Evolutionary conservation across 2,113 vertebrate species (phyloP).

Genomic region (Puntigrus tetrazona): DNA sequence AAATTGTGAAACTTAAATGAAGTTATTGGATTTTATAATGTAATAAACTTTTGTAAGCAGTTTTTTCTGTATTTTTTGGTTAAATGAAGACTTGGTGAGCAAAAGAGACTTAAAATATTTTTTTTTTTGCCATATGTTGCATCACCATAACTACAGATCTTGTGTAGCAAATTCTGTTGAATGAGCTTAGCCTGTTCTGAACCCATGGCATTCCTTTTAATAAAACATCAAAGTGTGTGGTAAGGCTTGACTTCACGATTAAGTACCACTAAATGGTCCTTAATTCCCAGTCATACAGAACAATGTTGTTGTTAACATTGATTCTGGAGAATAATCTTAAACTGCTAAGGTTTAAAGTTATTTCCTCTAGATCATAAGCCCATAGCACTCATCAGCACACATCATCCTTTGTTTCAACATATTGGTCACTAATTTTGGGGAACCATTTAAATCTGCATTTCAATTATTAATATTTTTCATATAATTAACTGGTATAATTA

Average conservation of each 20-base stretch:
- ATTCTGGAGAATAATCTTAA: slow-evolving; percentile 48
- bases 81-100: neutral
- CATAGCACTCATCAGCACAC: slow-evolving; percentile 52
- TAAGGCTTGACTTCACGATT: slow-evolving; percentile 24
- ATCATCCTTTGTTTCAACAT: slow-evolving; percentile 57
- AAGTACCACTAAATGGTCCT: slow-evolving; percentile 33
- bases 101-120: neutral
- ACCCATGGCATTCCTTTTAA: slow-evolving; percentile 5
- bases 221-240: slow-evolving; percentile 23
- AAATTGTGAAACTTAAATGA: neutral
- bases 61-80: neutral
- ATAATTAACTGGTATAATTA: neutral
- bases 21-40: neutral
- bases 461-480: neutral
- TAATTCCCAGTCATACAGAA: slow-evolving; percentile 43
- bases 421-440: slow-evolving; percentile 34
- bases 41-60: neutral
- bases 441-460: neutral
- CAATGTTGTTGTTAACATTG: slow-evolving; percentile 38
- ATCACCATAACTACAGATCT: neutral
- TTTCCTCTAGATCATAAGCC: slow-evolving; percentile 32
- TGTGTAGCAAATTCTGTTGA: neutral
- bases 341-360: slow-evolving; percentile 41
- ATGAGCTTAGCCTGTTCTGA: neutral
- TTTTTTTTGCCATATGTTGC: too few relatives aligned